Base-by-base conservation (phyloP, 2,888 invertebrate genomes). In the Torymus aiolomorphi region DNA sequence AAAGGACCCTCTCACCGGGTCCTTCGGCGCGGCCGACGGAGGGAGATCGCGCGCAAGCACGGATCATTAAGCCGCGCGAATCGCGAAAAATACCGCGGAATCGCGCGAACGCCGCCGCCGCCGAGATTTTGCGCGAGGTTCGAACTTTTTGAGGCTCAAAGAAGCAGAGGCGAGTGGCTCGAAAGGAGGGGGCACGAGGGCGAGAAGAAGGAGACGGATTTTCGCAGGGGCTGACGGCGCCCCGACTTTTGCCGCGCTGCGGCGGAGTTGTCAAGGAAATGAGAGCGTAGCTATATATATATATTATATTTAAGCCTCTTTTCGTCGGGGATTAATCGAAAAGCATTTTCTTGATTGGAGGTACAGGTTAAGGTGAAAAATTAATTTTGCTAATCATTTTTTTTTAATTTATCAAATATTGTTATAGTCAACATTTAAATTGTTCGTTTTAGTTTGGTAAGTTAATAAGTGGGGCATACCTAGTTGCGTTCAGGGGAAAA, bases 51-150 rank as follows among this genome's bases (percentile, higher is more conserved):
- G 63, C 66, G 63, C 16, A n/a, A n/a, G 69, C 52, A 76, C 75
- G 80, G 82, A 83, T 81, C 81, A 81, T 83, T 81, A 82, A 82
- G 79, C 77, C 31, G 20, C 80, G 84, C 82, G 82, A 85, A 84
- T 83, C 80, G 81, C 76, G 82, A 82, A 72, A 81, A 80, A 76
- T 76, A 67, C 31, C 31, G 31, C 72, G 67, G 72, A 76, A 74
- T 69, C 74, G 74, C 42, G 70, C 62, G 49, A 57, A 57, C 56
- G 31, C 31, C 3, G n/a, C n/a, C n/a, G n/a, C 5, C 8, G 31
- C 31, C 4, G 31, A 31, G 31, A 31, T 31, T 67, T 73, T 73
- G 67, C 74, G 74, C 16, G 54, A 72, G 56, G 59, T 75, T 80
- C 69, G 74, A 66, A 74, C 13, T 31, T 63, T 57, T 54, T 51